A percentile compares a stretch with the other conserved stretches of the same genome.
Evolutionary conservation across 2,797 vertebrate genomes (phyloP).

Genomic region (Echeneis naucrates): DNA sequence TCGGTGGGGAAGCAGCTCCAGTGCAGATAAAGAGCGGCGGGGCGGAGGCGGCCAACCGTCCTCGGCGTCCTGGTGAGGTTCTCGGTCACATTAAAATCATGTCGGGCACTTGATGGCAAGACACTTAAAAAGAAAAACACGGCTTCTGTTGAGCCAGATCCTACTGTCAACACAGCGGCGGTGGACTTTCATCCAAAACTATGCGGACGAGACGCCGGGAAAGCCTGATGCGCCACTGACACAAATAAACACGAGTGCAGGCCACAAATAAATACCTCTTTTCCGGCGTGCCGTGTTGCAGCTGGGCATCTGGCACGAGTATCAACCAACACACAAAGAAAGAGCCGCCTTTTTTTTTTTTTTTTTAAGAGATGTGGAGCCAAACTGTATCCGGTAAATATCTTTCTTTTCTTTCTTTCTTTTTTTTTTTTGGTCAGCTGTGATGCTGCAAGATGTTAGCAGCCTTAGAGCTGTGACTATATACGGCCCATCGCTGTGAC

Average conservation of each 20-base stretch:
- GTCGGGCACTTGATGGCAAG: constrained; percentile 13
- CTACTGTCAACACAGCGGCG: constrained; percentile 52
- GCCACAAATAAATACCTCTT: constrained; percentile 67
- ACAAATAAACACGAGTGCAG: constrained; percentile 62
- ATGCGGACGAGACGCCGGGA: constrained; percentile 50
- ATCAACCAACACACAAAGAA: constrained; percentile 45
- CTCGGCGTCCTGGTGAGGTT: constrained; percentile 25
- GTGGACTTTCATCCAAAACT: constrained; percentile 47
- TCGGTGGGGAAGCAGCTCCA: background rate
- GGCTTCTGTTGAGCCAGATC: constrained; percentile 49
- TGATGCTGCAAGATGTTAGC: constrained; percentile 53
- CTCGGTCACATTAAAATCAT: constrained; percentile 28
- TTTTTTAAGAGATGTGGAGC: constrained; percentile 15
- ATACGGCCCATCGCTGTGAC: constrained; percentile 80
- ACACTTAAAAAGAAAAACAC: constrained; percentile 43
- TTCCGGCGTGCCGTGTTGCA: constrained; percentile 55
- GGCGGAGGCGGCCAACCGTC: background rate
- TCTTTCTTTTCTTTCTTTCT: constrained; percentile 28
- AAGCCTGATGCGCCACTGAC: constrained; percentile 61
- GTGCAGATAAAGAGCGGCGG: background rate
- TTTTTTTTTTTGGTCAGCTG: constrained; percentile 6
- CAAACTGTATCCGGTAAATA: background rate
- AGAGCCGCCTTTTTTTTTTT: background rate
- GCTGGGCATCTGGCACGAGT: constrained; percentile 62
- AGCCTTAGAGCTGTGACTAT: constrained; percentile 72